Evolutionary conservation across 1,140 invertebrate species (phyloP).

Genomic region (Neomicropteryx cornuta): DNA sequence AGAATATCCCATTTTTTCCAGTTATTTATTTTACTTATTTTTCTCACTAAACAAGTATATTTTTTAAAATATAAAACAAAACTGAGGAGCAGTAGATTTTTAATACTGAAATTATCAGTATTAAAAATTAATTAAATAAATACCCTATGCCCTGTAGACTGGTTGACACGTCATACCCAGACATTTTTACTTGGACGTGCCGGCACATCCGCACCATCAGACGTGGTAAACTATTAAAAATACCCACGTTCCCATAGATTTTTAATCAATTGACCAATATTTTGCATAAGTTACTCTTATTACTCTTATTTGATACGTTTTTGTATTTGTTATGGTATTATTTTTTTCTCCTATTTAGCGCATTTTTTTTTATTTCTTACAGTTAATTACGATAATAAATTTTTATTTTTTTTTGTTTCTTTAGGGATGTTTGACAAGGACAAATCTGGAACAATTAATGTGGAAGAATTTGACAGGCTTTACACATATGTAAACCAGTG

Average conservation of each 20-base stretch:
- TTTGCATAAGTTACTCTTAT: too few species aligned
- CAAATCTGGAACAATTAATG: slow-evolving; percentile 74
- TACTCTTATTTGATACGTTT: too few species aligned
- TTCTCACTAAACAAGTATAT: not conserved
- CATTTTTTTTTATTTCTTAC: too few species aligned
- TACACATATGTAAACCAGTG: slow-evolving; percentile 86
- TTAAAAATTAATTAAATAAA: not conserved
- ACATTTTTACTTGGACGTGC: not conserved
- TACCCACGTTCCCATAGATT: not conserved
- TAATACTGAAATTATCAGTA: not conserved
- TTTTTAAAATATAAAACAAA: not conserved
- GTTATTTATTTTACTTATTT: slow-evolving; percentile 3
- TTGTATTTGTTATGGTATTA: too few species aligned
- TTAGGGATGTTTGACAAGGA: slow-evolving; percentile 82
- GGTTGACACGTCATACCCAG: not conserved
- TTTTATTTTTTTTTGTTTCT: slow-evolving; percentile 18
- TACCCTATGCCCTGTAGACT: not conserved
- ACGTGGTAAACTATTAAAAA: not conserved
- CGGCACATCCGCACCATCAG: not conserved
- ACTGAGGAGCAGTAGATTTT: not conserved
- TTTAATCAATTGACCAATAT: not conserved
- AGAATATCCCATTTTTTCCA: too few species aligned
- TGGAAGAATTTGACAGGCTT: slow-evolving; percentile 76
- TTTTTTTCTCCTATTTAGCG: too few species aligned
- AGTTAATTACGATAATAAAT: too few species aligned